Evolutionary conservation across 2,797 vertebrate species (phyloP).

Genomic region (Pogonophryne albipinna): DNA sequence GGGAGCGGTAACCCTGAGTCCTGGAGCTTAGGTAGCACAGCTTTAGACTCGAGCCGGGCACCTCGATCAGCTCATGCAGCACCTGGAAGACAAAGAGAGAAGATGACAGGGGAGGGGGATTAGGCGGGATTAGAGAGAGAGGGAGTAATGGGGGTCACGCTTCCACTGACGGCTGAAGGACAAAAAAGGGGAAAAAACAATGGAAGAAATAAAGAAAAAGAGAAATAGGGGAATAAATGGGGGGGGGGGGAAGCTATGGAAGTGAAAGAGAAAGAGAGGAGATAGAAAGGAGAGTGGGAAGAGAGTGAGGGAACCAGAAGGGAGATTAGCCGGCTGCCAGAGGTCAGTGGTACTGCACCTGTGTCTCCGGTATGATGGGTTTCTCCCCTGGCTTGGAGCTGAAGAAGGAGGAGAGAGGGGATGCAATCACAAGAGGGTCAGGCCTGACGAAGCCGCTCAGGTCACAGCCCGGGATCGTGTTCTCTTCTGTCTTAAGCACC

Average conservation of each 20-base stretch:
- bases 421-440: constrained; percentile 96
- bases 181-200: constrained; percentile 76
- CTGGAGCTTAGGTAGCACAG: constrained; percentile 97
- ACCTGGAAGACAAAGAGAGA: constrained; percentile 87
- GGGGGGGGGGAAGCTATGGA: constrained; percentile 53
- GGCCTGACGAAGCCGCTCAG: constrained; percentile 97
- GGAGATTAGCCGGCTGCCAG: constrained; percentile 80
- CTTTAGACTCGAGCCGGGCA: constrained; percentile 92
- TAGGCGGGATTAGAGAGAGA: constrained; percentile 74
- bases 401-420: constrained; percentile 98
- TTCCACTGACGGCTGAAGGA: constrained; percentile 82
- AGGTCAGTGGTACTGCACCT: constrained; percentile 88
- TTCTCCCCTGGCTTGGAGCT: constrained; percentile 92
- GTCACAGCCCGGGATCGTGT: constrained; percentile 99
- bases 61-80: constrained; percentile 97
- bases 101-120: constrained; percentile 74
- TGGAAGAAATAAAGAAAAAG: constrained; percentile 71
- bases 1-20: constrained; percentile 93
- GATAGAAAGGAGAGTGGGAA: constrained; percentile 64
- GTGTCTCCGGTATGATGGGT: constrained; percentile 97
- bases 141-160: constrained; percentile 81
- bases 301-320: constrained; percentile 73
- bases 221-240: constrained; percentile 61
- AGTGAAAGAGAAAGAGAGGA: constrained; percentile 64
- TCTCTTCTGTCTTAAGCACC: constrained; percentile 99